Evolutionary conservation across 2,888 invertebrate genomes (phyloP).

Genomic region (Diarsia rubi): DNA sequence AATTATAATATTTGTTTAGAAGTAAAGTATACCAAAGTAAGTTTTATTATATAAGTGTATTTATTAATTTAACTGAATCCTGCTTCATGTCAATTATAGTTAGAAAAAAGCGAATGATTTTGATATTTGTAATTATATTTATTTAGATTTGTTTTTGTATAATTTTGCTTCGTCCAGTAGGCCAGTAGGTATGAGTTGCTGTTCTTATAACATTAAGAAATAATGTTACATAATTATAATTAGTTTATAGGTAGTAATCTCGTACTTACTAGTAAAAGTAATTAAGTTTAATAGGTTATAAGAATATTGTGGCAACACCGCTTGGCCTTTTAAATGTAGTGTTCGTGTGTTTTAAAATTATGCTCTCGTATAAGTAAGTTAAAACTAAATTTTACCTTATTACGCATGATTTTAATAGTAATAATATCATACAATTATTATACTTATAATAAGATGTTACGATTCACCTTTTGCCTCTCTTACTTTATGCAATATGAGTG

Average conservation of each 20-base stretch:
- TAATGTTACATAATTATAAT: slow-evolving; percentile 72
- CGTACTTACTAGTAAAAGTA: slow-evolving; percentile 75
- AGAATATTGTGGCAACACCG: slow-evolving; percentile 89
- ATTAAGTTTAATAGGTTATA: slow-evolving; percentile 66
- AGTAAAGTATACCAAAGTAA: slow-evolving; percentile 79
- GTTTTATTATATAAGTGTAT: slow-evolving; percentile 65
- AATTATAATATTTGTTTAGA: slow-evolving; percentile 60
- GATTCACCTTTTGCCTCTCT: slow-evolving; percentile 87
- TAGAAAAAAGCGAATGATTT: slow-evolving; percentile 79
- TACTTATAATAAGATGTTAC: slow-evolving; percentile 77
- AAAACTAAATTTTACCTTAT: slow-evolving; percentile 74
- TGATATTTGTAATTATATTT: slow-evolving; percentile 79
- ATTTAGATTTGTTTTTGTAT: slow-evolving; percentile 70
- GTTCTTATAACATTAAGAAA: slow-evolving; percentile 65
- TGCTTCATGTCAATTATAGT: slow-evolving; percentile 90
- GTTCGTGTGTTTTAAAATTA: slow-evolving; percentile 83
- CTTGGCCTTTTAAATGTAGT: slow-evolving; percentile 90
- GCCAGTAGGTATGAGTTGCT: slow-evolving; percentile 71
- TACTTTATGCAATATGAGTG: slow-evolving; percentile 89
- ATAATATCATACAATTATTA: slow-evolving; percentile 68
- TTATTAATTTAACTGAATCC: slow-evolving; percentile 78
- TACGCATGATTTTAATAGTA: slow-evolving; percentile 80
- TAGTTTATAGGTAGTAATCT: slow-evolving; percentile 77
- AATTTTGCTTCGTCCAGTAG: slow-evolving; percentile 68
- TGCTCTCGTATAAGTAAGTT: slow-evolving; percentile 71